phyloP scores from a whole-genome alignment of 1,140 invertebrate species.

The Agrypnia vestita region DNA sequence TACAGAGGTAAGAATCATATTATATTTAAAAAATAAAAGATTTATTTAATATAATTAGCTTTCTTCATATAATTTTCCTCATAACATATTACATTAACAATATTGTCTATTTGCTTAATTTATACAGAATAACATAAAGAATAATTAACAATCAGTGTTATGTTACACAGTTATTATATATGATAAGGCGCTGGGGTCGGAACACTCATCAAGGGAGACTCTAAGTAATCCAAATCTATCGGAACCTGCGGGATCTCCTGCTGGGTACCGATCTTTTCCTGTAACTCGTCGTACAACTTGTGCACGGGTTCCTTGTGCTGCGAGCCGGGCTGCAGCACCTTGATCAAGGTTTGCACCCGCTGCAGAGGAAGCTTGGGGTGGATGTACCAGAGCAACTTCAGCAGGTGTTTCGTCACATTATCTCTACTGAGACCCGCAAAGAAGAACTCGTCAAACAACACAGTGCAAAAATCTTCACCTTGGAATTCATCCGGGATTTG shows the following conservation, averaged over 20 bases:
- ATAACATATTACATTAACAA: conserved; percentile 44
- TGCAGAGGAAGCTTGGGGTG: conserved; percentile 88
- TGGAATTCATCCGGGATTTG: conserved; percentile 94
- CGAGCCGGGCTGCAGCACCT: conserved; percentile 89
- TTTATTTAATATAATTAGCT: no score
- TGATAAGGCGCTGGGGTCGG: conserved; percentile 86
- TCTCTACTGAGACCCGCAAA: conserved; percentile 90
- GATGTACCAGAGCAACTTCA: conserved; percentile 95
- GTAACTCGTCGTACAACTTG: conserved; percentile 83
- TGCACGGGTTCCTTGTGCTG: conserved; percentile 91
- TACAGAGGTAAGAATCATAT: no score
- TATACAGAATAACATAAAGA: conserved; percentile 24
- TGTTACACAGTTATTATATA: conserved; percentile 48
- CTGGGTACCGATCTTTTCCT: conserved; percentile 84
- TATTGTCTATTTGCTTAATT: conserved; percentile 36
- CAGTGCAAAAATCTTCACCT: conserved; percentile 95
- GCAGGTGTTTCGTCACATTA: conserved; percentile 93
- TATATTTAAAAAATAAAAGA: no score
- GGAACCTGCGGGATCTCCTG: conserved; percentile 78
- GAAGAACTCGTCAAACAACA: conserved; percentile 97
- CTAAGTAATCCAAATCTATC: conserved; percentile 82
- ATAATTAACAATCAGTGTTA: conserved; percentile 15
- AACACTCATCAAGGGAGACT: conserved; percentile 90
- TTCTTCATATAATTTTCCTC: no score
- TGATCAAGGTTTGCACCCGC: conserved; percentile 87